Evolutionary conservation across 2,113 vertebrate genomes (phyloP).

Genomic region (Plotosus lineatus): DNA sequence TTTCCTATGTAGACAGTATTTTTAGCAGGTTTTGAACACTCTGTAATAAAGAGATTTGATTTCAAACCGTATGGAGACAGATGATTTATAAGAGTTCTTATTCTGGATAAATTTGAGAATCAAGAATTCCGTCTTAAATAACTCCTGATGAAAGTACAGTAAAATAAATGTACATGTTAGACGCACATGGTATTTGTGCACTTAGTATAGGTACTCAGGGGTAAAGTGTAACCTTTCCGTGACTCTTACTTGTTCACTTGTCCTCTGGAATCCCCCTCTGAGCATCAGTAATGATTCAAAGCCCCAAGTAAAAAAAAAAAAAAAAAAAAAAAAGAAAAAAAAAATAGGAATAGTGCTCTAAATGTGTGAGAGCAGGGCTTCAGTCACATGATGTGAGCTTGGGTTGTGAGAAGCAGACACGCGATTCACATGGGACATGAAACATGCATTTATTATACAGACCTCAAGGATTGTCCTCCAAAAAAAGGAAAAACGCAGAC

Average conservation of each 20-base stretch:
- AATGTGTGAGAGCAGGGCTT: conserved; percentile 51
- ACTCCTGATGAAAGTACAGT: not conserved
- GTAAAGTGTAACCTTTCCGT: conserved; percentile 16
- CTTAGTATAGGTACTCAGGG: not conserved
- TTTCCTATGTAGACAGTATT: not conserved
- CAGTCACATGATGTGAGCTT: conserved; percentile 62
- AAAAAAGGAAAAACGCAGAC: not conserved
- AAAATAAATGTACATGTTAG: too few relatives aligned
- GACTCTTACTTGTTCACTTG: conserved; percentile 47
- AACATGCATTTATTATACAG: conserved; percentile 55
- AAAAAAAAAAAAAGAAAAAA: too few relatives aligned
- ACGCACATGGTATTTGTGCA: too few relatives aligned
- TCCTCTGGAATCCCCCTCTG: conserved; percentile 50
- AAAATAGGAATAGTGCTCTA: conserved; percentile 50
- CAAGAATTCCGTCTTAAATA: not conserved
- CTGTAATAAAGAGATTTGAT: not conserved
- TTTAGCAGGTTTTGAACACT: not conserved
- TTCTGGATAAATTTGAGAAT: not conserved
- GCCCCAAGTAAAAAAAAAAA: conserved; percentile 40
- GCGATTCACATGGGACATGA: conserved; percentile 65
- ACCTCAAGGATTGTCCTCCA: not conserved
- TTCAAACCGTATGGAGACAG: not conserved
- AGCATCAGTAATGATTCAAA: conserved; percentile 41
- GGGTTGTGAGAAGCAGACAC: conserved; percentile 65
- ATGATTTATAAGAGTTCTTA: not conserved